Conservation (phyloP, 1,140 invertebrate species). For the Brachystomella parvula region DNA sequence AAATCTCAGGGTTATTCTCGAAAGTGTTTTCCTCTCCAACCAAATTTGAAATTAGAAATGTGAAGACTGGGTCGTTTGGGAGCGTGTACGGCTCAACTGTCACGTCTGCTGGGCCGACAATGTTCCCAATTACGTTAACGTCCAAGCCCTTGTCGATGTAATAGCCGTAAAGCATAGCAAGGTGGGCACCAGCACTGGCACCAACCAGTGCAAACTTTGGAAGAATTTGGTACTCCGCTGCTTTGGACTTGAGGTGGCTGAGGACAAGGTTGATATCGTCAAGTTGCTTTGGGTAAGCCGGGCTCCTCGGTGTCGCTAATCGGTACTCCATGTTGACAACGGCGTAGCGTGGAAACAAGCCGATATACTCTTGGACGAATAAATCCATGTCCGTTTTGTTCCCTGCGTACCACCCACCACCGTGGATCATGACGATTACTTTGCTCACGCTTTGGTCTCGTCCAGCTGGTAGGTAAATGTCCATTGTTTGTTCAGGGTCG, state of each 20-base stretch:
- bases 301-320: background rate
- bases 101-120: background rate
- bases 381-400: background rate
- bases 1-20: slow-evolving; percentile 1
- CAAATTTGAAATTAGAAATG: background rate
- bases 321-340: slow-evolving; percentile 4
- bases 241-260: background rate
- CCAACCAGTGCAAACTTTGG: slow-evolving; percentile 6
- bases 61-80: background rate
- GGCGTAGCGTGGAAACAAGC: background rate
- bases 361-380: background rate
- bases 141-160: background rate
- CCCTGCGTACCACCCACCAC: background rate
- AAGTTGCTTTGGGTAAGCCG: slow-evolving; percentile 5
- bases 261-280: background rate
- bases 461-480: background rate
- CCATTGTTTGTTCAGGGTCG: background rate
- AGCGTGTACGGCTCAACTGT: background rate
- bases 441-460: background rate
- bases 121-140: slow-evolving; percentile 6
- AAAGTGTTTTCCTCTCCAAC: background rate
- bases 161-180: slow-evolving; percentile 9
- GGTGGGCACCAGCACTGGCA: slow-evolving; percentile 1
- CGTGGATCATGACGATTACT: background rate
- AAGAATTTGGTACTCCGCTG: background rate